A percentile compares a stretch with the other conserved stretches of the same genome.
Evolutionary conservation across 2,888 invertebrate species (phyloP).

Genomic region (Linnaemya tessellans): DNA sequence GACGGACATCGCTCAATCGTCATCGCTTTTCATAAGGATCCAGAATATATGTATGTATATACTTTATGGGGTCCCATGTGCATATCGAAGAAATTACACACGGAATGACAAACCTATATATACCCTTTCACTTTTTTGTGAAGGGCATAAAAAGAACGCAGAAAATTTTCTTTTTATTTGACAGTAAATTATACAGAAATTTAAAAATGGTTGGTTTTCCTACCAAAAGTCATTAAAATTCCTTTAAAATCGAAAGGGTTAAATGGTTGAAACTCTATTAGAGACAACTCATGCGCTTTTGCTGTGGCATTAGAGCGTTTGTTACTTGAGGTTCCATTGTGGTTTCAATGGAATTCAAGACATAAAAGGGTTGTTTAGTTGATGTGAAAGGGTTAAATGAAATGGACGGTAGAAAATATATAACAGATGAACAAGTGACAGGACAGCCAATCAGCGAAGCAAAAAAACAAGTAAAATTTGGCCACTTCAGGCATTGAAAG

Average conservation of each 20-base stretch:
- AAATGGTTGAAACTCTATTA: slow-evolving; percentile 12
- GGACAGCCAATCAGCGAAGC: slow-evolving; percentile 49
- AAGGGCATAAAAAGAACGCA: no score
- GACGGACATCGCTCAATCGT: no score
- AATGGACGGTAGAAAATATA: not conserved
- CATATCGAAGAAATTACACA: no score
- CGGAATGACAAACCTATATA: no score
- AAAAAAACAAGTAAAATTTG: slow-evolving; percentile 3
- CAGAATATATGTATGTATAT: no score
- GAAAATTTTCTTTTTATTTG: no score
- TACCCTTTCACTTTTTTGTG: no score
- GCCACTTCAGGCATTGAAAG: no score
- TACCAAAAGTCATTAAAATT: not conserved
- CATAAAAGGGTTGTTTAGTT: slow-evolving; percentile 45
- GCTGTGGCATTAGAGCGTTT: not conserved
- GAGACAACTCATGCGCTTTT: slow-evolving; percentile 65
- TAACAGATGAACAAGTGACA: slow-evolving; percentile 51
- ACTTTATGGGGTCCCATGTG: no score
- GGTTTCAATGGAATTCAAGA: not conserved
- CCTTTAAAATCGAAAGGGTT: slow-evolving; percentile 51
- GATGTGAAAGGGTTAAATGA: slow-evolving; percentile 59
- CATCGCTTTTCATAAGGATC: no score
- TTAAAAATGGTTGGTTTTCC: not conserved
- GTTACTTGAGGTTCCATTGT: slow-evolving; percentile 30
- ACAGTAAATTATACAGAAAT: not conserved